Conservation (phyloP, 2,797 vertebrate genomes). For the Macrochelys suwanniensis region DNA sequence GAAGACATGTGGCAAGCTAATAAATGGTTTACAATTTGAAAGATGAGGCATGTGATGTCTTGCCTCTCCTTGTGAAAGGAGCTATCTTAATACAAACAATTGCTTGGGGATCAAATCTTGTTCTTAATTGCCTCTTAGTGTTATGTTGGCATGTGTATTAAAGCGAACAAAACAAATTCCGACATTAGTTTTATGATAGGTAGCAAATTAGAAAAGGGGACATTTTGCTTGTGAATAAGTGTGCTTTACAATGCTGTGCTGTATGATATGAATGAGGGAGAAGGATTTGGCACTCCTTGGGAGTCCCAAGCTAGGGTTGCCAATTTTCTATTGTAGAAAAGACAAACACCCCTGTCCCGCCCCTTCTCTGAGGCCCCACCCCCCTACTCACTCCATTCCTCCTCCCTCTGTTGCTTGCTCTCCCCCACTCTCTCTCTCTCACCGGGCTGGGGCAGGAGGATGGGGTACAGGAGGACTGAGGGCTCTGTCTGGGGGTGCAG, state of each 20-base stretch:
- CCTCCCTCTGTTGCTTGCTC: too few species aligned
- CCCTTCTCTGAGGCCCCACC: too few species aligned
- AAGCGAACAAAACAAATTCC: background rate
- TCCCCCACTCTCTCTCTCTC: too few species aligned
- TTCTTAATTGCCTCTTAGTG: background rate
- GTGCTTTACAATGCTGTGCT: background rate
- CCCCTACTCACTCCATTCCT: too few species aligned
- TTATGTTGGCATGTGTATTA: background rate
- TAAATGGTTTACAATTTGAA: background rate
- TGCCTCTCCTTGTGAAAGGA: background rate
- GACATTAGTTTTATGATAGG: background rate
- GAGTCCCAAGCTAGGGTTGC: background rate
- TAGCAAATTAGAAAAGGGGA: background rate
- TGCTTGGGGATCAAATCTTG: background rate
- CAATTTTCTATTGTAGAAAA: too few species aligned
- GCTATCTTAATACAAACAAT: background rate
- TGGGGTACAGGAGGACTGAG: too few species aligned
- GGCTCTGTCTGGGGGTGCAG: too few species aligned
- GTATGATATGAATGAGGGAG: background rate
- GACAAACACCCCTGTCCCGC: too few species aligned
- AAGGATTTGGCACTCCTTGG: background rate
- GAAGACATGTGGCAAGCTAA: background rate
- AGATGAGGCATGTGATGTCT: background rate
- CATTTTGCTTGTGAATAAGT: background rate
- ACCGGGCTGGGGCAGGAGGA: too few species aligned